These are phyloP conservation scores for Neodiprion lecontei DNA, from an alignment of 1,140 invertebrate species.

Conservation along the genomic window DNA sequence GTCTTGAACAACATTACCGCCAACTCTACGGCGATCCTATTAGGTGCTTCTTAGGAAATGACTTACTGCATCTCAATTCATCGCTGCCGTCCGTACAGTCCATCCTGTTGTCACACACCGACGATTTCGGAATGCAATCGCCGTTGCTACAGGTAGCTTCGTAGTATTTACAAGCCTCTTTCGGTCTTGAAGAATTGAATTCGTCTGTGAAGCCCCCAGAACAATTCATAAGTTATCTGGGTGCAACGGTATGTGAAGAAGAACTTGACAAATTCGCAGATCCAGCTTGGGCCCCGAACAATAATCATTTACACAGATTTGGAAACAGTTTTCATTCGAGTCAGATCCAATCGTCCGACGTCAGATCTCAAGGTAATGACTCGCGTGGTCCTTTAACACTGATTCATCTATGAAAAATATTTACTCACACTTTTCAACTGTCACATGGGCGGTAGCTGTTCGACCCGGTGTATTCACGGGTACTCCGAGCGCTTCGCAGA, in stretches of 20 bases:
- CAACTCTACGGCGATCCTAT: neutral
- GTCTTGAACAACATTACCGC: neutral
- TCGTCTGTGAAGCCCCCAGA: constrained; percentile 48
- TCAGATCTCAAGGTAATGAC: neutral
- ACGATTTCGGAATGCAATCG: constrained; percentile 83
- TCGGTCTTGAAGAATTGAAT: constrained; percentile 53
- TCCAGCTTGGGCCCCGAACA: neutral
- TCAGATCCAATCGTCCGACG: neutral
- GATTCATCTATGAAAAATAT: constrained; percentile 16
- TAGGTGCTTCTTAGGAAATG: neutral
- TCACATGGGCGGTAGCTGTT: constrained; percentile 69
- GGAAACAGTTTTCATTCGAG: constrained; percentile 6
- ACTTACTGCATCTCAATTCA: constrained; percentile 87
- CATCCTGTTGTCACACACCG: constrained; percentile 81
- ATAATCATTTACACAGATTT: constrained; percentile 13
- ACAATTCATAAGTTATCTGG: neutral
- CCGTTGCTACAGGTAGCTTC: constrained; percentile 92
- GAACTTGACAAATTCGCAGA: neutral
- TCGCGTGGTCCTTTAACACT: neutral
- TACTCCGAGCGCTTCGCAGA: constrained; percentile 80
- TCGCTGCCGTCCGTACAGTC: constrained; percentile 90
- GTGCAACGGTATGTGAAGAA: neutral
- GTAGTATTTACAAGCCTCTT: constrained; percentile 71
- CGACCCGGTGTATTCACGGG: constrained; percentile 64
- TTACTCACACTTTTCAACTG: constrained; percentile 78